Evolutionary conservation across 1,140 invertebrate genomes (phyloP), one percentile per base, ranked within the genome.

Genomic region (Pseudachorutes palmiensis): DNA sequence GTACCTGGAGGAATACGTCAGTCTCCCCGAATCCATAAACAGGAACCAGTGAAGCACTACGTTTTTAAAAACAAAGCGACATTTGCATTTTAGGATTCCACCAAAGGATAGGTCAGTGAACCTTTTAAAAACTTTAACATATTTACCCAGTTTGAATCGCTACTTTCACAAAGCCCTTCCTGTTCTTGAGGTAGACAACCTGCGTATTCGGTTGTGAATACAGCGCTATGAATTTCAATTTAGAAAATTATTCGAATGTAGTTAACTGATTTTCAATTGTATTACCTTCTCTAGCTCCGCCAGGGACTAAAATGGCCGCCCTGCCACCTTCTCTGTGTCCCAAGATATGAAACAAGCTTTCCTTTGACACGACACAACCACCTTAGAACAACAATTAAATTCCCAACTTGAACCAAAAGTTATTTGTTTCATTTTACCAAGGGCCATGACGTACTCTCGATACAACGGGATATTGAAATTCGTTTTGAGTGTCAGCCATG

Each of bases 121-220:
- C 12, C 24, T 55, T 24, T 24, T 55, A 55, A 55, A 55, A 55
- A 55, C 5, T 26, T 22, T 16, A 24, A 55, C 12, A 16, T 26
- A 12, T 26, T 55, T 26, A 55, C 51, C 51, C 51, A 5, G 51
- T 55, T 24, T 55, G 51, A 24, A 55, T 55, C 24, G 51, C 51
- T 5, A 55, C 51, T 55, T 55, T 55, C 24, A 55, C 51, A 55
- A 55, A 55, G 5, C 51, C 51, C 24, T 55, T 55, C 51, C 51
- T 12, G 24, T 55, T 55, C 24, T 55, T 55, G 51, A 55, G 9
- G 24, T 55, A 55, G 51, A 55, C 51, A 5, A 55, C 51, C 24
- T 55, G 51, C 12, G 12, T 55, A 55, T 55, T 55, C 12, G 51
- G 51, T 22, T 55, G 51, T 14, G 51, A 55, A 22, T 55, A 55